phyloP scores from a whole-genome alignment of 2,113 vertebrate genomes.

The Cariama cristata region DNA sequence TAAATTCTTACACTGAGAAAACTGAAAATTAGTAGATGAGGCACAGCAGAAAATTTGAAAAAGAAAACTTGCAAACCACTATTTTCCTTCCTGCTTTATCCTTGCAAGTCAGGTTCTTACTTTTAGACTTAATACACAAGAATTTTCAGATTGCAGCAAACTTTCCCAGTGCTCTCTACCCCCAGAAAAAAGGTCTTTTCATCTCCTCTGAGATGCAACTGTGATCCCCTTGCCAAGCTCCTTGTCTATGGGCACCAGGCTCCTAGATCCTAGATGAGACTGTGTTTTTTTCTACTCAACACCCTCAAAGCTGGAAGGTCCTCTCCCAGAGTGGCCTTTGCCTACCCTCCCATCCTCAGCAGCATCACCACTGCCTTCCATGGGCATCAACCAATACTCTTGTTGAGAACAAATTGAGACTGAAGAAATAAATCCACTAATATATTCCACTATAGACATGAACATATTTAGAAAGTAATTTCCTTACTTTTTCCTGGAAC shows the following conservation, averaged over 20 bases:
- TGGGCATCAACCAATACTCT: background rate
- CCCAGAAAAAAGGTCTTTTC: background rate
- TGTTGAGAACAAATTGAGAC: background rate
- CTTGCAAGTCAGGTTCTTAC: background rate
- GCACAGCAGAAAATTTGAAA: background rate
- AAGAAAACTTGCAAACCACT: background rate
- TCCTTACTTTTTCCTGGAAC: background rate
- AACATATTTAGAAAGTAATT: background rate
- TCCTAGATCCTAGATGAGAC: background rate
- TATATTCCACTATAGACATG: rapidly evolving
- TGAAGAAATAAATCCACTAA: background rate
- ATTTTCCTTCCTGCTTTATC: background rate
- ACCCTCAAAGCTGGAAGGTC: background rate
- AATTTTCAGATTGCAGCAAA: background rate
- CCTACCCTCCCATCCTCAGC: background rate
- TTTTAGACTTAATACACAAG: background rate
- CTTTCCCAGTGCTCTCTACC: rapidly evolving
- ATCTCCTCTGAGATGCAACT: background rate
- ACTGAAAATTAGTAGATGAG: background rate
- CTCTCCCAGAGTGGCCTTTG: background rate
- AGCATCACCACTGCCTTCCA: background rate
- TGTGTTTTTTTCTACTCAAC: background rate
- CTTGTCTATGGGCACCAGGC: background rate
- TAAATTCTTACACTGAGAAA: background rate
- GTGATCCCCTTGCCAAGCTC: background rate